These are phyloP conservation scores for Gymnoscopelus braueri DNA, from an alignment of 2,797 vertebrate species.

Conservation along the genomic window DNA sequence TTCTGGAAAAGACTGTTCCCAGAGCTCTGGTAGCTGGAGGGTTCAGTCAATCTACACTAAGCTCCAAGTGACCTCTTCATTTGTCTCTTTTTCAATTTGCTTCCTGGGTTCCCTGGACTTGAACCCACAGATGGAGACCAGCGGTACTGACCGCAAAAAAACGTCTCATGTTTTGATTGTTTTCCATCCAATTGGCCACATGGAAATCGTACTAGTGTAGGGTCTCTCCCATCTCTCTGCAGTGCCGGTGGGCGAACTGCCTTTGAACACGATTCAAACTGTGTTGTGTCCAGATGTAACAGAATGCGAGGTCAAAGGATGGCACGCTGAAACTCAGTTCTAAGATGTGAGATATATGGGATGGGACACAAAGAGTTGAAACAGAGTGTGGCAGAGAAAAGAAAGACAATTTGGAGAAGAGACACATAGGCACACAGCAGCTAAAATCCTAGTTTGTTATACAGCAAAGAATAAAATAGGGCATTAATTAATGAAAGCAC, in stretches of 20 bases:
- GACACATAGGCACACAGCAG: conserved; percentile 27
- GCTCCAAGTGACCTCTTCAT: conserved; percentile 36
- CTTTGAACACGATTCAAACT: conserved; percentile 67
- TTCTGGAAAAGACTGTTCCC: too few relatives aligned
- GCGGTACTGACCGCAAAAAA: conserved; percentile 23
- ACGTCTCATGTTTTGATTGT: conserved; percentile 40
- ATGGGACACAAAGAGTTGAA: background rate
- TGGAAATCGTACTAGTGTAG: conserved; percentile 24
- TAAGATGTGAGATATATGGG: conserved; percentile 4
- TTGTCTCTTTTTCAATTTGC: conserved; percentile 64
- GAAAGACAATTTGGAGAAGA: background rate
- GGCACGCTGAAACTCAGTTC: conserved; percentile 42
- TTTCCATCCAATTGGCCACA: conserved; percentile 33
- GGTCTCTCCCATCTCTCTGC: conserved; percentile 29
- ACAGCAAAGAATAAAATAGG: too few relatives aligned
- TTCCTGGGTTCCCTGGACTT: conserved; percentile 22
- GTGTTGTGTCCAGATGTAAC: conserved; percentile 61
- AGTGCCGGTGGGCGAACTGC: conserved; percentile 37
- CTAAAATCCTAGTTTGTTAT: too few relatives aligned
- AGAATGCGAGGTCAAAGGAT: conserved; percentile 53
- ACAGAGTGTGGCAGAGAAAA: conserved; percentile 4
- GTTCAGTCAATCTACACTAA: too few relatives aligned
- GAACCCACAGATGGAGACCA: conserved; percentile 36
- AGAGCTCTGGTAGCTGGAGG: too few relatives aligned
- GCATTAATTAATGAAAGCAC: too few relatives aligned